A percentile compares a stretch with the other conserved stretches of the same genome.
These are phyloP conservation scores for Helicolenus hilgendorfi DNA, from an alignment of 2,797 vertebrate species.

Conservation along the genomic window DNA sequence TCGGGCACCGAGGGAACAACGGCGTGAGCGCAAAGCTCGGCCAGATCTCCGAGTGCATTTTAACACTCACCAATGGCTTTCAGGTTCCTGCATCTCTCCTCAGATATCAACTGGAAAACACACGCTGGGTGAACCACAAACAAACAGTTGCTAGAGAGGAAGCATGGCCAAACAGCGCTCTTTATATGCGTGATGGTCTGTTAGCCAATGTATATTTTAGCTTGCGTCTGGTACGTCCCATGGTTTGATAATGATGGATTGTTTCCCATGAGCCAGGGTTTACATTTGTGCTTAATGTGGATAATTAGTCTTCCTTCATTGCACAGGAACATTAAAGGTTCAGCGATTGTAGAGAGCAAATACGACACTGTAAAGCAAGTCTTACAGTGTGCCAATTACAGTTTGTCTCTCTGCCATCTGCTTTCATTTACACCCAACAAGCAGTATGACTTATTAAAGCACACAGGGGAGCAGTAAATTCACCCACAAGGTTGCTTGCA, in stretches of 20 bases:
- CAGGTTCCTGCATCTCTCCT: slow-evolving; percentile 38
- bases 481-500: slow-evolving; percentile 48
- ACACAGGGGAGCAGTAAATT: slow-evolving; percentile 62
- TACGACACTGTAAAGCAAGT: slow-evolving; percentile 26
- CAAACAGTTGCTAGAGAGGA: slow-evolving; percentile 49
- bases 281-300: slow-evolving; percentile 21
- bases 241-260: slow-evolving; percentile 26
- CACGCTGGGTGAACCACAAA: slow-evolving; percentile 30
- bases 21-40: slow-evolving; percentile 32
- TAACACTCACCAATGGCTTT: slow-evolving; percentile 69
- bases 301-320: slow-evolving; percentile 60
- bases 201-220: slow-evolving; percentile 40
- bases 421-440: slow-evolving; percentile 77
- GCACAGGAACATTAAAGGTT: slow-evolving; percentile 34
- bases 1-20: slow-evolving; percentile 65
- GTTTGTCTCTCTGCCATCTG: slow-evolving; percentile 66
- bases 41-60: slow-evolving; percentile 66
- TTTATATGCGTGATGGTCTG: slow-evolving; percentile 37
- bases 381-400: slow-evolving; percentile 46
- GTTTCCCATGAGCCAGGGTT: slow-evolving; percentile 34
- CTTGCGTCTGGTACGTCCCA: slow-evolving; percentile 22
- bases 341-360: slow-evolving; percentile 43
- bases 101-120: slow-evolving; percentile 52
- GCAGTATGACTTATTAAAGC: slow-evolving; percentile 65
- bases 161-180: slow-evolving; percentile 14